Evolutionary conservation across 2,888 invertebrate genomes (phyloP).

Genomic region (Proisotoma minuta): DNA sequence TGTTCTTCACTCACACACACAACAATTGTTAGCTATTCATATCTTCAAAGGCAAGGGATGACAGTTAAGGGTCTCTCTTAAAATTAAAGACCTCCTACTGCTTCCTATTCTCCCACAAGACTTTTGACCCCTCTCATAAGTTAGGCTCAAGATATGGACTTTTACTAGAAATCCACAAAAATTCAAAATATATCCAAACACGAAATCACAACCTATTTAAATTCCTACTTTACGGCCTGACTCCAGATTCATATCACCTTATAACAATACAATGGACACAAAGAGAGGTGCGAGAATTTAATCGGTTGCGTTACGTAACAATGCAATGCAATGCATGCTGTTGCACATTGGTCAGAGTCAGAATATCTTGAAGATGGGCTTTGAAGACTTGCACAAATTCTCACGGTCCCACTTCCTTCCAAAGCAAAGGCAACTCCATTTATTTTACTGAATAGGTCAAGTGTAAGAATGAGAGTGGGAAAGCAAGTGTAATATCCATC

Average conservation of each 20-base stretch:
- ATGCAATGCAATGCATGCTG: no score
- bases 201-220: background rate
- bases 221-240: background rate
- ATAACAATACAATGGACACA: constrained; percentile 5
- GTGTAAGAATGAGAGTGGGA: background rate
- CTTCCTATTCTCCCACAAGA: constrained; percentile 34
- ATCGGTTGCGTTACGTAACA: constrained; percentile 7
- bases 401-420: background rate
- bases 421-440: background rate
- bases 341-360: background rate
- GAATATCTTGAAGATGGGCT: background rate
- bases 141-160: background rate
- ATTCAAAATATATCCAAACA: constrained; percentile 3
- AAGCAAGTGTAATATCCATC: constrained; percentile 13
- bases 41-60: constrained; percentile 41
- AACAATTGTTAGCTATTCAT: background rate
- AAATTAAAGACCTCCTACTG: constrained; percentile 48
- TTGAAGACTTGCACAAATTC: background rate
- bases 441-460: constrained; percentile 6
- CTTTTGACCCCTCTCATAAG: constrained; percentile 29
- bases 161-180: background rate
- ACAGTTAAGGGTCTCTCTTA: constrained; percentile 47
- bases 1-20: constrained; percentile 25
- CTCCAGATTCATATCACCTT: background rate
- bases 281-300: constrained; percentile 15